These are phyloP conservation scores for Boulengerochromis microlepis DNA, from an alignment of 2,113 vertebrate genomes.

Conservation along the genomic window DNA sequence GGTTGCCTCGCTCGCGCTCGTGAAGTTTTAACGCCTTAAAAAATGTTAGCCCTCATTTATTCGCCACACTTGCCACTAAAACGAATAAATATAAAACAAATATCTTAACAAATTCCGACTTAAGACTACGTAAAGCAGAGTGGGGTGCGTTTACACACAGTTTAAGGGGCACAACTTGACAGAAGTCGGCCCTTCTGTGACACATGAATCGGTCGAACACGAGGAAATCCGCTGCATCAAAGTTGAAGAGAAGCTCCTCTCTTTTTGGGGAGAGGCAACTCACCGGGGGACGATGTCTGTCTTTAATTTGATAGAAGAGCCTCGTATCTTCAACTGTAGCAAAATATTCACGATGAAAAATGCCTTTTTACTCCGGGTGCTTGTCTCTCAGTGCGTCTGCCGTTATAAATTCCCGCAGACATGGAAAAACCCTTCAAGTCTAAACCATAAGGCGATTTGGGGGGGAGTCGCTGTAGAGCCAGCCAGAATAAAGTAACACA, in stretches of 20 bases:
- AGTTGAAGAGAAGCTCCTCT: slow-evolving; percentile 50
- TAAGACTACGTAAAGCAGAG: accelerated
- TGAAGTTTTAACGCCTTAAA: slow-evolving; percentile 6
- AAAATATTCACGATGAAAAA: not conserved
- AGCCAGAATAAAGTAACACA: not conserved
- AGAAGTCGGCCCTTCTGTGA: not conserved
- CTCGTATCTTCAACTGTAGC: not conserved
- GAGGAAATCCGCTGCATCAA: slow-evolving; percentile 60
- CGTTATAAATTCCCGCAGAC: slow-evolving; percentile 15
- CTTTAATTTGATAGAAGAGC: not conserved
- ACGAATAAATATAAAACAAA: not conserved
- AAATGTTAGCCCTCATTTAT: not conserved
- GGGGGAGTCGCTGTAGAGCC: not conserved
- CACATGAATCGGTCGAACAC: slow-evolving; percentile 2
- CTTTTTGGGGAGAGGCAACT: slow-evolving; percentile 50
- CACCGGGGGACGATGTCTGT: slow-evolving; percentile 29
- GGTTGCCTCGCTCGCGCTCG: not conserved
- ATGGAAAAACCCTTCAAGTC: slow-evolving; percentile 28
- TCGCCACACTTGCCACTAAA: not conserved
- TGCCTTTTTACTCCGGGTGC: not conserved
- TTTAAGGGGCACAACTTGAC: not conserved
- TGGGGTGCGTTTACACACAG: not conserved
- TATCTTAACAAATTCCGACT: accelerated
- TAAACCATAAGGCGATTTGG: slow-evolving; percentile 57
- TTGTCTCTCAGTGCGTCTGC: not conserved